These are phyloP conservation scores for Parazoanthus darwini DNA, from an alignment of 92 coral and sea anemone genomes.

Conservation along the genomic window DNA sequence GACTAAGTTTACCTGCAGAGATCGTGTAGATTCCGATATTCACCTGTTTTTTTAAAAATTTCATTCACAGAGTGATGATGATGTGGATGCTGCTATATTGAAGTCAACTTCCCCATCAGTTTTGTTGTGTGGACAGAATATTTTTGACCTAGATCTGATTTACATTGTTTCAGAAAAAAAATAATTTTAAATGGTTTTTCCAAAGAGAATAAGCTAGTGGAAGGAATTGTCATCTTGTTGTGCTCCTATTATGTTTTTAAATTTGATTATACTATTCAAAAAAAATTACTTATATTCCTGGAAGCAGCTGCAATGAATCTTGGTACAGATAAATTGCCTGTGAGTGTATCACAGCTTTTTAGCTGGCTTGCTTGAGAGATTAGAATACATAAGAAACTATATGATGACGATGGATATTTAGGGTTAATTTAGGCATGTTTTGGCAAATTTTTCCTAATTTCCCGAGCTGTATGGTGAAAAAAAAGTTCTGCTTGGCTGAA, in stretches of 20 bases:
- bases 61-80: too few relatives aligned
- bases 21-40: too few relatives aligned
- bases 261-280: constrained; percentile 40
- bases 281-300: constrained; percentile 27
- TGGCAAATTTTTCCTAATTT: too few relatives aligned
- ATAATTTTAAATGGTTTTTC: constrained; percentile 32
- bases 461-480: too few relatives aligned
- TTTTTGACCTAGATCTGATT: constrained; percentile 35
- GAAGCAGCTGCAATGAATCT: constrained; percentile 35
- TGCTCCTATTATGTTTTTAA: constrained; percentile 42
- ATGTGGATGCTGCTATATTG: constrained; percentile 19
- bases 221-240: constrained; percentile 37
- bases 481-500: too few relatives aligned
- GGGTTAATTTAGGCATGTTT: too few relatives aligned
- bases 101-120: constrained; percentile 35
- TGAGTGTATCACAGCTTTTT: constrained; percentile 37
- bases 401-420: too few relatives aligned
- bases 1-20: too few relatives aligned
- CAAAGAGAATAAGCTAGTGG: constrained; percentile 44
- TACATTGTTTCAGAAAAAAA: constrained; percentile 38
- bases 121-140: constrained; percentile 31
- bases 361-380: constrained; percentile 19
- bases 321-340: constrained; percentile 40
- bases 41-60: too few relatives aligned
- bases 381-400: not conserved